These are phyloP conservation scores for Hydropsyche tenuis DNA, from an alignment of 1,140 invertebrate genomes.

Conservation along the genomic window DNA sequence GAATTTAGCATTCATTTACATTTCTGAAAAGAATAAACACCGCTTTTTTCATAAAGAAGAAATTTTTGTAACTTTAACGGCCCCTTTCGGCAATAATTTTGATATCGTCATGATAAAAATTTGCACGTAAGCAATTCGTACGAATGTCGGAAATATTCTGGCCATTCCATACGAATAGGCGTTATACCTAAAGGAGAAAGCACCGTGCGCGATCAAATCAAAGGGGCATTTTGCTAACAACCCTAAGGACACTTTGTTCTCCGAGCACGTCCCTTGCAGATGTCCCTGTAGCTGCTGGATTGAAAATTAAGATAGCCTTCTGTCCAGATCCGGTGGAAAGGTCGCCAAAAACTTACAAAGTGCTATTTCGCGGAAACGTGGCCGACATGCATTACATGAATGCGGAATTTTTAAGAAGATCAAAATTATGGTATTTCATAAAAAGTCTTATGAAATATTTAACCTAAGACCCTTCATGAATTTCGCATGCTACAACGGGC, in stretches of 20 bases:
- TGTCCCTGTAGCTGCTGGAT: constrained; percentile 38
- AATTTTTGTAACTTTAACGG: too few relatives aligned
- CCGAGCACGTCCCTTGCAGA: constrained; percentile 39
- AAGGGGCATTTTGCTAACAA: constrained; percentile 36
- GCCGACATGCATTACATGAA: not conserved
- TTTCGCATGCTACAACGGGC: too few relatives aligned
- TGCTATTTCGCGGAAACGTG: constrained; percentile 24
- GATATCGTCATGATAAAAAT: not conserved
- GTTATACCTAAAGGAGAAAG: not conserved
- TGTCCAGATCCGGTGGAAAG: constrained; percentile 16
- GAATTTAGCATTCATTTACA: too few relatives aligned
- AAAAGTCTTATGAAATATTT: too few relatives aligned
- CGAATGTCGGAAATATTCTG: not conserved
- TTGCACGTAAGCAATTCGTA: constrained; percentile 7
- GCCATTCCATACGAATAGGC: not conserved
- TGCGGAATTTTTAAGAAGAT: too few relatives aligned
- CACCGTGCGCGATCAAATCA: constrained; percentile 33
- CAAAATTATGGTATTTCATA: too few relatives aligned
- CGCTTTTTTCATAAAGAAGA: too few relatives aligned
- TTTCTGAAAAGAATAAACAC: too few relatives aligned
- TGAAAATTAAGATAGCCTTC: constrained; percentile 40
- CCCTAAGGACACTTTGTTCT: constrained; percentile 29
- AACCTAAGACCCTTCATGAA: too few relatives aligned
- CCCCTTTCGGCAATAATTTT: too few relatives aligned
- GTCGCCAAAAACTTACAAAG: constrained; percentile 24